Conservation (phyloP, 2,113 vertebrate genomes). For the Excalfactoria chinensis region DNA sequence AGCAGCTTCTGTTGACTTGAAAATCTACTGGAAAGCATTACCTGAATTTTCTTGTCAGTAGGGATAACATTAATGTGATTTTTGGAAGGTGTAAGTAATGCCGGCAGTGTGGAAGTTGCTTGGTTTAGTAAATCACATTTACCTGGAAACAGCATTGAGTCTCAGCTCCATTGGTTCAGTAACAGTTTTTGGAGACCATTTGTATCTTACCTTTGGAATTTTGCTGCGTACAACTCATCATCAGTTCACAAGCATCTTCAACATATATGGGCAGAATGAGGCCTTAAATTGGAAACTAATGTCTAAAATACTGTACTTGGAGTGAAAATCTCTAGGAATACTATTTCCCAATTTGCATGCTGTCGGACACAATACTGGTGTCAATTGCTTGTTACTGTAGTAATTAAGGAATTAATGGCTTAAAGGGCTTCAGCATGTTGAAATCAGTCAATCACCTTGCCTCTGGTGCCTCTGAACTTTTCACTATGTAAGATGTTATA, state of each 20-base stretch:
- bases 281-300: background rate
- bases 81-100: background rate
- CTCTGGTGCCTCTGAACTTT: background rate
- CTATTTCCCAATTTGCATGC: background rate
- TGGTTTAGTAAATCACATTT: background rate
- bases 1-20: background rate
- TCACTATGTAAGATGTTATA: conserved; percentile 22
- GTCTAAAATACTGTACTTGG: background rate
- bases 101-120: background rate
- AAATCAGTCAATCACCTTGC: background rate
- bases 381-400: background rate
- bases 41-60: background rate
- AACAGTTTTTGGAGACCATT: background rate
- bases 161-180: background rate
- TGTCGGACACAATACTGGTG: background rate
- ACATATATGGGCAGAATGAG: background rate
- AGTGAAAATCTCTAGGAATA: background rate
- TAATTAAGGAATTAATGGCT: background rate
- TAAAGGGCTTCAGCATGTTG: background rate
- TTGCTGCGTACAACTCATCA: background rate
- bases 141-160: background rate
- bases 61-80: background rate
- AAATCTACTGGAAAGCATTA: background rate
- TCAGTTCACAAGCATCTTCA: background rate
- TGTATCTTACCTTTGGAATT: background rate